phyloP scores from a whole-genome alignment of 1,140 invertebrate genomes.

The Pseudomyrmex sp. region DNA sequence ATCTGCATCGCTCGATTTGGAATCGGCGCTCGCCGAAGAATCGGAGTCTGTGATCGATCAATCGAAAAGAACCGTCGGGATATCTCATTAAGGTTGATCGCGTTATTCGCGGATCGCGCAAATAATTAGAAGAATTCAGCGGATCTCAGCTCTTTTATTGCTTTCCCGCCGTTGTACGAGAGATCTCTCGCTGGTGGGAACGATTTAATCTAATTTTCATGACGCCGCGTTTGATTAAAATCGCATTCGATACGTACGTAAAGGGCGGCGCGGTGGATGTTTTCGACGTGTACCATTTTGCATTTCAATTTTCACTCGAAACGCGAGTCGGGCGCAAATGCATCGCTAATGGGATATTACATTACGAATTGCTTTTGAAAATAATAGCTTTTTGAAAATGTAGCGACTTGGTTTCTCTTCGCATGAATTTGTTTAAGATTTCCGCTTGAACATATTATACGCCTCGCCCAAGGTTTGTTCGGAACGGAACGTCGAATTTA shows the following conservation, averaged over 20 bases:
- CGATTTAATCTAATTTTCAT: constrained; percentile 48
- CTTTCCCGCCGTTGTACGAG: neutral
- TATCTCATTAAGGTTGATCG: constrained; percentile 44
- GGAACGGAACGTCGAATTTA: no score
- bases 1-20: neutral
- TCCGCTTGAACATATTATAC: neutral
- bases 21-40: constrained; percentile 5
- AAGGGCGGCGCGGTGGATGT: neutral
- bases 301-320: constrained; percentile 34
- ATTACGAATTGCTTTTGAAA: neutral
- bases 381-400: no score
- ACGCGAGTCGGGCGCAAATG: neutral
- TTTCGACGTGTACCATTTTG: constrained; percentile 20
- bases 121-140: constrained; percentile 34
- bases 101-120: neutral
- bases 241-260: constrained; percentile 4
- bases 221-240: constrained; percentile 28
- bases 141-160: constrained; percentile 13
- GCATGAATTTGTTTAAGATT: neutral
- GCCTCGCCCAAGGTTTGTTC: no score
- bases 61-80: neutral
- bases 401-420: no score
- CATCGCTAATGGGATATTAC: constrained; percentile 12
- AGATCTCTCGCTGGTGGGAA: constrained; percentile 2
- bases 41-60: neutral